These are phyloP conservation scores for Plecotus auritus DNA, from an alignment of 2,113 vertebrate species.

Conservation along the genomic window DNA sequence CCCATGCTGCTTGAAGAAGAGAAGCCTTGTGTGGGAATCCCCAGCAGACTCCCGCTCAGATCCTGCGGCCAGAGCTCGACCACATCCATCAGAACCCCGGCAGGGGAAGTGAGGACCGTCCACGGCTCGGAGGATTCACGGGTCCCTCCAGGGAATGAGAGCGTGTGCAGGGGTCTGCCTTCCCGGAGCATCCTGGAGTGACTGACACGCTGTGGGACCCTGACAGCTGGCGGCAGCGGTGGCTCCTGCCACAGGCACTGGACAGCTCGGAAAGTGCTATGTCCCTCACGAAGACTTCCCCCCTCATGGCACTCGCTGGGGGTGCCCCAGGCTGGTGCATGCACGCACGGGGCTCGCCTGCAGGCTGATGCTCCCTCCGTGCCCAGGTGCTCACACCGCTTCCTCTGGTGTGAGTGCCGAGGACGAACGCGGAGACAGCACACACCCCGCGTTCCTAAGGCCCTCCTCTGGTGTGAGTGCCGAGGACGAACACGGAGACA, in stretches of 20 bases:
- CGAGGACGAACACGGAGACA: neutral
- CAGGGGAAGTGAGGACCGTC: neutral
- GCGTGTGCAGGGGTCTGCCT: neutral
- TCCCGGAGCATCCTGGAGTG: neutral
- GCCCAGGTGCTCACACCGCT: neutral
- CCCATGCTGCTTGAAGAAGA: neutral
- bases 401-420: neutral
- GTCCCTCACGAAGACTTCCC: neutral
- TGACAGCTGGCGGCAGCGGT: neutral
- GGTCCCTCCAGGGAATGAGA: neutral
- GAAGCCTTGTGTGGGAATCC: neutral
- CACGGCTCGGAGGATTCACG: neutral
- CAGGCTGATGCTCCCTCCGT: neutral
- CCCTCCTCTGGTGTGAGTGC: neutral
- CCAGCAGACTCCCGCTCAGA: neutral
- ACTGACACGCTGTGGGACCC: neutral
- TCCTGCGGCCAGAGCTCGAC: neutral
- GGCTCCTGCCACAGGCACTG: neutral
- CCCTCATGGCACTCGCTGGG: accelerated
- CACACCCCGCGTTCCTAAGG: neutral
- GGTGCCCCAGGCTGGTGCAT: neutral
- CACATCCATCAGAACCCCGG: neutral
- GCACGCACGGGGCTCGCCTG: neutral
- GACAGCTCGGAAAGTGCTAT: neutral
- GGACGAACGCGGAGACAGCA: neutral